Evolutionary conservation across 2,888 invertebrate genomes (phyloP), one percentile per base, ranked within the genome.

Genomic region (Plebejus argus): DNA sequence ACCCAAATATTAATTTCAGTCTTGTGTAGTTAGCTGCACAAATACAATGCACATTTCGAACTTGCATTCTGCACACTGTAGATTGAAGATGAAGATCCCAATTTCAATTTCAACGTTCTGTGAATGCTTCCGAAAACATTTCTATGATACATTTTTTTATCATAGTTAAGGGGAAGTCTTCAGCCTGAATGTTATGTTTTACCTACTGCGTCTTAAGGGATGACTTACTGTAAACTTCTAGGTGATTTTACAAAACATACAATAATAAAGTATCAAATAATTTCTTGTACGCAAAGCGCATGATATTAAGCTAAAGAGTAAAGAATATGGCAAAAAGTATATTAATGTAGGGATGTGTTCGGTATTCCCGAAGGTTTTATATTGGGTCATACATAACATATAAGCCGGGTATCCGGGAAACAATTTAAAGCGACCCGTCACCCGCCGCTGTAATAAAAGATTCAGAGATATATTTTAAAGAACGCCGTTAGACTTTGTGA

Each of bases 361-460:
- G 15, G 23, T 28, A 53, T 74, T 74, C 74, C 74, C 45, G 18
- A 53, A 74, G 53, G 74, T 53, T 28, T 74, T 53, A 72, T 72
- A 74, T 74, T 74, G 74, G 53, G 74, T 53, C 74, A 74, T 74
- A 74, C 74, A 74, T 74, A 74, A 74, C 74, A 23, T 53, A 74
- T 53, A 74, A 74, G 74, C 39, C 18, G 66, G 66, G 66, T 66
- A 61, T 28, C 74, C 74, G 49, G 74, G 74, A 28, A 49, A 74
- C 74, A 74, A 53, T 74, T 74, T 74, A 49, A 49, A 74, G 18
- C 53, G 72, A 45, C 15, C 45, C 49, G 49, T 53, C 45, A 45
- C 45, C 45, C 45, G 49, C 23, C 7, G 18, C 74, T 20, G 74
- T 53, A 45, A 72, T 49, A 74, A 74, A 74, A 74, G 39, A 66